Conservation (phyloP, 92 coral and sea anemone genomes). For the Anthopleura xanthogrammica region DNA sequence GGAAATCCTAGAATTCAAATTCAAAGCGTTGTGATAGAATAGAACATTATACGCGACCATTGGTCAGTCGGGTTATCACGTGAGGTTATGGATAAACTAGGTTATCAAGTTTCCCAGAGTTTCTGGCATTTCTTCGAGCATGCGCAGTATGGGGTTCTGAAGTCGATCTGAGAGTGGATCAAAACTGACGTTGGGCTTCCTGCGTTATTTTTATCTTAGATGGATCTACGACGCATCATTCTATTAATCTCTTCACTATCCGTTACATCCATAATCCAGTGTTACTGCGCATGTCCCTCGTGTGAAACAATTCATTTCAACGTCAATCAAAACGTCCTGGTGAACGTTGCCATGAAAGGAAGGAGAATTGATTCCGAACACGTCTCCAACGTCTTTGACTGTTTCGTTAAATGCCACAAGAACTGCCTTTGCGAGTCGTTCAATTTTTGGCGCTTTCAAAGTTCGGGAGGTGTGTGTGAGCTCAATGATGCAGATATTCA, state of each 20-base stretch:
- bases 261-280: background rate
- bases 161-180: no score
- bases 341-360: background rate
- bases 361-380: background rate
- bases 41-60: no score
- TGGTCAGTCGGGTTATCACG: no score
- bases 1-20: no score
- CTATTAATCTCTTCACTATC: background rate
- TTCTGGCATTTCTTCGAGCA: no score
- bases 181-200: no score
- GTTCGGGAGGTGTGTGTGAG: conserved; percentile 18
- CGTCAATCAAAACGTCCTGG: conserved; percentile 14
- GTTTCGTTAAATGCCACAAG: conserved; percentile 6
- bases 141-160: no score
- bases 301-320: conserved; percentile 15
- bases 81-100: no score
- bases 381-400: conserved; percentile 16
- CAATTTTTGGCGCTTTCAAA: background rate
- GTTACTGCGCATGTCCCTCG: conserved; percentile 3
- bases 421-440: conserved; percentile 24
- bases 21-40: no score
- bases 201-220: background rate
- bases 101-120: no score
- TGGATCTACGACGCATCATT: background rate
- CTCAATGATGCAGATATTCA: conserved; percentile 7